phyloP scores from a whole-genome alignment of 2,113 vertebrate genomes.

The Pachycephala philippinensis region DNA sequence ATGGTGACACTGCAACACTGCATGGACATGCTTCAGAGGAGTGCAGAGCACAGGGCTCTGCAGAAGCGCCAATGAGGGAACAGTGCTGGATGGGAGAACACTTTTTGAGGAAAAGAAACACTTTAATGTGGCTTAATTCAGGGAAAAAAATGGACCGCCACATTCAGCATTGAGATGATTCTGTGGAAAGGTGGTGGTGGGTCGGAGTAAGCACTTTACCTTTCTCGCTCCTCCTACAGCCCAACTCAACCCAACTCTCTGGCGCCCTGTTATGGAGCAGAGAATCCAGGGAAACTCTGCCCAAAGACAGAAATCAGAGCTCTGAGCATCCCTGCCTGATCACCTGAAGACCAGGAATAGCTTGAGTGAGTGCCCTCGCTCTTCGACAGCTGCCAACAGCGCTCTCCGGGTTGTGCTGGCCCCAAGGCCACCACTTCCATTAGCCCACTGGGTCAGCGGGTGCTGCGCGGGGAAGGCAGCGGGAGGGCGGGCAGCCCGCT shows the following conservation, averaged over 20 bases:
- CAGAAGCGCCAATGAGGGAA: not conserved
- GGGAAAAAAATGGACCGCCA: not conserved
- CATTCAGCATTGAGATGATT: not conserved
- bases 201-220: not conserved
- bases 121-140: not conserved
- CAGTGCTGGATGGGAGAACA: not conserved
- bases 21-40: not conserved
- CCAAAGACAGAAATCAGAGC: not conserved
- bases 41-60: not conserved
- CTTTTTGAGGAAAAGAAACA: not conserved
- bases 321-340: not conserved
- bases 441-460: not conserved
- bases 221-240: not conserved
- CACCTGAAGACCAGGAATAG: not conserved
- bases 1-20: too few relatives aligned
- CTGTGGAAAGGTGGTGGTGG: not conserved
- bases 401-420: accelerated
- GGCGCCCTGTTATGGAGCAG: not conserved
- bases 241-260: accelerated
- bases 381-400: accelerated
- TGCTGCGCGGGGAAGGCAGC: not conserved
- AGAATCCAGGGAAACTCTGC: not conserved
- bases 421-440: not conserved
- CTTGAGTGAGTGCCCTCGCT: not conserved
- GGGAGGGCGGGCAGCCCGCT: not conserved